phyloP scores from a whole-genome alignment of 2,888 invertebrate genomes.

The Cancer borealis region DNA sequence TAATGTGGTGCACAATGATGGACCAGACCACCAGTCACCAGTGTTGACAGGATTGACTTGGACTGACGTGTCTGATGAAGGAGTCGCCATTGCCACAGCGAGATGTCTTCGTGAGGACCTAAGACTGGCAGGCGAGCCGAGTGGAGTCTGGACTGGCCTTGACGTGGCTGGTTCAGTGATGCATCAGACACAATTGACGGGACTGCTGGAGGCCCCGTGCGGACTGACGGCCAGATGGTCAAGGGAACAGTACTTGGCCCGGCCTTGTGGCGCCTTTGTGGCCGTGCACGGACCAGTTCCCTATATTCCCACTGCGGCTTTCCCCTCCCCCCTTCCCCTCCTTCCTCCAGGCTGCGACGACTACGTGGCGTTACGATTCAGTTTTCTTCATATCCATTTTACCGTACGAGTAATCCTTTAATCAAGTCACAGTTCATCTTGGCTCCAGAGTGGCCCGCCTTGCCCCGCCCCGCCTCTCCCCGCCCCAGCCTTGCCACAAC shows the following conservation, averaged over 20 bases:
- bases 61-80: background rate
- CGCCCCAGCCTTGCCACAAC: background rate
- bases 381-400: background rate
- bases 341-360: background rate
- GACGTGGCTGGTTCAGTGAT: background rate
- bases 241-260: background rate
- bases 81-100: background rate
- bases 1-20: background rate
- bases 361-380: background rate
- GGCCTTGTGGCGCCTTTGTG: background rate
- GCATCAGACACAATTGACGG: background rate
- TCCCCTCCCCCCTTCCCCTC: background rate
- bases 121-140: background rate
- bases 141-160: background rate
- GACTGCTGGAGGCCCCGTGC: background rate
- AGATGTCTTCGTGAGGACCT: background rate
- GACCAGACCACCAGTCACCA: background rate
- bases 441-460: too few relatives aligned
- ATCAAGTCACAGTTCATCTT: too few relatives aligned
- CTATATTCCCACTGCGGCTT: background rate
- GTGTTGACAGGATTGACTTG: background rate
- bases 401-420: background rate
- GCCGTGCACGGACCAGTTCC: background rate
- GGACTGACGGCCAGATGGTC: background rate
- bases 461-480: background rate